Evolutionary conservation across 2,113 vertebrate species (phyloP).

Genomic region (Chaenocephalus aceratus): DNA sequence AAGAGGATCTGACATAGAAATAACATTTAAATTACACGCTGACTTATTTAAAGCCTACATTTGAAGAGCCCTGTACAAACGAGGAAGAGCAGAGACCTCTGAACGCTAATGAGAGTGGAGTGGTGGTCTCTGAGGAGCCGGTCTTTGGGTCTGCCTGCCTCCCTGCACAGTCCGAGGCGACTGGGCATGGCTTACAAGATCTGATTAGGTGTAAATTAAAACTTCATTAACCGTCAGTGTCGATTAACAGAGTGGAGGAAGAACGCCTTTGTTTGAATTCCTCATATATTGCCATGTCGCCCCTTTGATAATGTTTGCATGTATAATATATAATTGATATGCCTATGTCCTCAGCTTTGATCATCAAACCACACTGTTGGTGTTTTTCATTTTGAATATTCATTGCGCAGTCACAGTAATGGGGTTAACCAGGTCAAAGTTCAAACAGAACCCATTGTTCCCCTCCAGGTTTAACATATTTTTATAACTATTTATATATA

Average conservation of each 20-base stretch:
- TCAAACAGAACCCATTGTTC: constrained; percentile 22
- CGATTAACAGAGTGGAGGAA: constrained; percentile 67
- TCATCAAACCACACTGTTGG: constrained; percentile 25
- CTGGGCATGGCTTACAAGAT: constrained; percentile 84
- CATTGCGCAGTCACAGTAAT: constrained; percentile 21
- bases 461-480: background rate
- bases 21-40: constrained; percentile 51
- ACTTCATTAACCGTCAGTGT: constrained; percentile 82
- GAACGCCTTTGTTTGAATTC: constrained; percentile 72
- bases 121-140: constrained; percentile 76
- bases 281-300: constrained; percentile 19
- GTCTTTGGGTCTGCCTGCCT: constrained; percentile 67
- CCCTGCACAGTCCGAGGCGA: constrained; percentile 67
- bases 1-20: constrained; percentile 54
- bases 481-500: background rate
- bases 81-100: constrained; percentile 48
- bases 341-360: constrained; percentile 48
- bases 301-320: constrained; percentile 60
- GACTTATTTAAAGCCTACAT: constrained; percentile 48
- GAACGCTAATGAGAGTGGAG: constrained; percentile 82
- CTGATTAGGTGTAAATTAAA: constrained; percentile 88
- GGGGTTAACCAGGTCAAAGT: constrained; percentile 39
- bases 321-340: constrained; percentile 54
- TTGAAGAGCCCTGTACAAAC: constrained; percentile 52
- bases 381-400: constrained; percentile 46